Evolutionary conservation across 2,888 invertebrate genomes (phyloP).

Genomic region (Diarsia mendica): DNA sequence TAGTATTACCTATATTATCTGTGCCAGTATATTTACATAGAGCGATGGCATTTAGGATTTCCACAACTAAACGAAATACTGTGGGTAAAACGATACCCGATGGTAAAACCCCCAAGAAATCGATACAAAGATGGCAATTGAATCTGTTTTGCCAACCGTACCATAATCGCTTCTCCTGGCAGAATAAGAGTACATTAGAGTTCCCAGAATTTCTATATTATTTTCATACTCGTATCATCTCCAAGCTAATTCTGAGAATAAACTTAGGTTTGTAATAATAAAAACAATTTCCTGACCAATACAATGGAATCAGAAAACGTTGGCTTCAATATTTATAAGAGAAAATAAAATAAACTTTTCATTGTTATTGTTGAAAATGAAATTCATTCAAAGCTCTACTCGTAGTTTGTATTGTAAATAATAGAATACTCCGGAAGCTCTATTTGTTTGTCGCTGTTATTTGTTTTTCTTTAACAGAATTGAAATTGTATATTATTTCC

Average conservation of each 20-base stretch:
- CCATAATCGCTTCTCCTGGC: not conserved
- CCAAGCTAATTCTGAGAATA: not conserved
- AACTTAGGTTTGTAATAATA: not conserved
- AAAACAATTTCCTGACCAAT: not conserved
- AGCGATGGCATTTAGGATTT: not conserved
- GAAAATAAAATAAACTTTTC: conserved; percentile 5
- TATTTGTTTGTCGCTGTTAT: conserved; percentile 13
- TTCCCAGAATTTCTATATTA: not conserved
- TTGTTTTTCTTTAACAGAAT: not conserved
- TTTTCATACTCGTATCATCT: not conserved
- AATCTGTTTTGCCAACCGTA: not conserved
- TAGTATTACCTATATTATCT: too few relatives aligned
- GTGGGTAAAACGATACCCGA: not conserved
- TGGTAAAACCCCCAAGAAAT: not conserved
- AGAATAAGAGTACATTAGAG: not conserved
- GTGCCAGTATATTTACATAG: too few relatives aligned
- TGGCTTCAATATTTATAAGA: conserved; percentile 18
- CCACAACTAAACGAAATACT: not conserved
- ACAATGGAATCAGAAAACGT: not conserved
- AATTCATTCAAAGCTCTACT: not conserved
- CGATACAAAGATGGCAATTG: not conserved
- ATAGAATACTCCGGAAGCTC: not conserved
- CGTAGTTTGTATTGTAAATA: conserved; percentile 11
- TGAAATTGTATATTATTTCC: not conserved
- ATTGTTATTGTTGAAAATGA: conserved; percentile 7